Conservation (phyloP, 1,140 invertebrate genomes). For the Lepidotrigona ventralis region DNA sequence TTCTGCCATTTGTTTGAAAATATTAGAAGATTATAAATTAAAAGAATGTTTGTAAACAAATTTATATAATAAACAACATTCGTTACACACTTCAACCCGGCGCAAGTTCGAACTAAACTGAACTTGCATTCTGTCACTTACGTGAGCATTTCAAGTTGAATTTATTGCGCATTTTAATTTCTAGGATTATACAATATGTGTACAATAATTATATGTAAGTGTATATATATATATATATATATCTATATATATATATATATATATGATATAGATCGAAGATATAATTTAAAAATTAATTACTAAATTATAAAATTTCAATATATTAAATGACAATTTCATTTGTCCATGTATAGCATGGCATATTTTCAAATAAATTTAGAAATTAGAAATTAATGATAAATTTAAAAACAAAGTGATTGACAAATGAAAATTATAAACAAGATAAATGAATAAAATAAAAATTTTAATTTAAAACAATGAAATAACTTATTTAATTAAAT, state of each 20-base stretch:
- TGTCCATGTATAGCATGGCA: not conserved
- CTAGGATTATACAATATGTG: not conserved
- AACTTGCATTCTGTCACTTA: not conserved
- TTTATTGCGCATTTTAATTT: not conserved
- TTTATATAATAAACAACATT: not conserved
- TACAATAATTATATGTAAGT: not conserved
- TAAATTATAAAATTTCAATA: not conserved
- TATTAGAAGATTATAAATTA: not conserved
- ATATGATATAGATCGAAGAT: no score
- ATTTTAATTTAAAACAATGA: not conserved
- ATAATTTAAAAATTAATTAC: not conserved
- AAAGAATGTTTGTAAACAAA: constrained; percentile 20
- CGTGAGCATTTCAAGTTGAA: not conserved
- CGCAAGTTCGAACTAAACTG: not conserved
- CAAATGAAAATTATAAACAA: not conserved
- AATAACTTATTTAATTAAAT: not conserved
- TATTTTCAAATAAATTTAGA: not conserved
- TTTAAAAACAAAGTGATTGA: not conserved
- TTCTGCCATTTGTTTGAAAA: constrained; percentile 70
- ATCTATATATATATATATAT: no score
- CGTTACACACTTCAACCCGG: not conserved
- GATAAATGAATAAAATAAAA: no score
- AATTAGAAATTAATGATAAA: no score
- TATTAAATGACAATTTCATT: not conserved
- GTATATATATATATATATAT: no score